A percentile compares a stretch with the other conserved stretches of the same genome.
phyloP scores from a whole-genome alignment of 2,888 invertebrate species.

The Scaptomyza parva region DNA sequence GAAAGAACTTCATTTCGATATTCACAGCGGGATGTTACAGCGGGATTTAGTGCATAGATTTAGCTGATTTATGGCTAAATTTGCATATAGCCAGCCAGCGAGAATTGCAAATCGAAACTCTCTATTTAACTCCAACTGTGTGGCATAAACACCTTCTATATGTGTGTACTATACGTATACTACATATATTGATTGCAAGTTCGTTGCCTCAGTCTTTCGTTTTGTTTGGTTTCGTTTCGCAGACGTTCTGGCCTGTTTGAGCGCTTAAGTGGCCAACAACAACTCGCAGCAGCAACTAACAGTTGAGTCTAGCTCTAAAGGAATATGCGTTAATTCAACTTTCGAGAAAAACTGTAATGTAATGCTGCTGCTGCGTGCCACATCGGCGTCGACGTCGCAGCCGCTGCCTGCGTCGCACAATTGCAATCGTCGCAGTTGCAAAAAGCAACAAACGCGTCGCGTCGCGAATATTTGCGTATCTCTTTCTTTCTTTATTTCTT shows the following conservation, averaged over 20 bases:
- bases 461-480: constrained; percentile 75
- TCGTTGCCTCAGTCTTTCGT: constrained; percentile 80
- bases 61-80: constrained; percentile 77
- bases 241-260: constrained; percentile 82
- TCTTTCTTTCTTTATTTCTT: constrained; percentile 46
- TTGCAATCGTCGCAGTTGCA: constrained; percentile 65
- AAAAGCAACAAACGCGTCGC: constrained; percentile 61
- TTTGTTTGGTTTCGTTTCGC: constrained; percentile 37
- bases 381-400: constrained; percentile 27
- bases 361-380: constrained; percentile 63
- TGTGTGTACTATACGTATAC: background rate
- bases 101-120: constrained; percentile 25
- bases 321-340: constrained; percentile 79
- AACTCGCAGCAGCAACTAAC: constrained; percentile 20
- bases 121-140: constrained; percentile 1
- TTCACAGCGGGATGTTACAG: constrained; percentile 60
- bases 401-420: constrained; percentile 13
- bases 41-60: constrained; percentile 33
- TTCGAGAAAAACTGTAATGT: constrained; percentile 77
- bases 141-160: background rate
- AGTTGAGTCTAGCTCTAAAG: constrained; percentile 48
- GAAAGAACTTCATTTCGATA: constrained; percentile 78
- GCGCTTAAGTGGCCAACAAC: constrained; percentile 67
- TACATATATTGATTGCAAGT: constrained; percentile 33
- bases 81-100: constrained; percentile 79